A percentile compares a stretch with the other conserved stretches of the same genome.
Conservation (phyloP, 1,140 invertebrate species). For the Subanguina moxae region DNA sequence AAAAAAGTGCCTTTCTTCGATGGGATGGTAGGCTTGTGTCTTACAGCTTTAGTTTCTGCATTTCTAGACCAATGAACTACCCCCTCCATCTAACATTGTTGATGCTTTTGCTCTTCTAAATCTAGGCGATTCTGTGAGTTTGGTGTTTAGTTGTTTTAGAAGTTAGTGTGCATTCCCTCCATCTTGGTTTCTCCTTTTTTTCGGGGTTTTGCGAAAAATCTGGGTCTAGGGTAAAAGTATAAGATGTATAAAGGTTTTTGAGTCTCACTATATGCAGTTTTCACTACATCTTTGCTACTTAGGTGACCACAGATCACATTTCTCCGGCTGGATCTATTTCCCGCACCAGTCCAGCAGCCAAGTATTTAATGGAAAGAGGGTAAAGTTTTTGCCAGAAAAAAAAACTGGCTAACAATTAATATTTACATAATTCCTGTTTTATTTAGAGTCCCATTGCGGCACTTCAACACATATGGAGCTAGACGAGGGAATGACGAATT, state of each 20-base stretch:
- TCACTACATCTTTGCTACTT: slow-evolving; percentile 64
- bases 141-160: too few species aligned
- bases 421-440: slow-evolving; percentile 3
- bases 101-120: slow-evolving; percentile 76
- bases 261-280: slow-evolving; percentile 75
- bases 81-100: slow-evolving; percentile 60
- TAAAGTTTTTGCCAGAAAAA: background rate
- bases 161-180: too few species aligned
- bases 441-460: slow-evolving; percentile 75
- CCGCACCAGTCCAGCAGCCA: slow-evolving; percentile 83
- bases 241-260: slow-evolving; percentile 18
- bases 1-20: slow-evolving; percentile 95
- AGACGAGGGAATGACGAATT: slow-evolving; percentile 75
- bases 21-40: slow-evolving; percentile 68
- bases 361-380: slow-evolving; percentile 65
- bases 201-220: too few species aligned
- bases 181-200: too few species aligned
- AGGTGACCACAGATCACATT: slow-evolving; percentile 76
- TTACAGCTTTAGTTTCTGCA: slow-evolving; percentile 14
- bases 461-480: slow-evolving; percentile 95
- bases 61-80: slow-evolving; percentile 60
- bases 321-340: slow-evolving; percentile 95
- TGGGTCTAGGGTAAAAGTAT: too few species aligned
- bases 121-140: slow-evolving; percentile 61
- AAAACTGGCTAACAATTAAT: slow-evolving; percentile 2